phyloP scores from a whole-genome alignment of 2,797 vertebrate genomes.

The Spea hammondii region DNA sequence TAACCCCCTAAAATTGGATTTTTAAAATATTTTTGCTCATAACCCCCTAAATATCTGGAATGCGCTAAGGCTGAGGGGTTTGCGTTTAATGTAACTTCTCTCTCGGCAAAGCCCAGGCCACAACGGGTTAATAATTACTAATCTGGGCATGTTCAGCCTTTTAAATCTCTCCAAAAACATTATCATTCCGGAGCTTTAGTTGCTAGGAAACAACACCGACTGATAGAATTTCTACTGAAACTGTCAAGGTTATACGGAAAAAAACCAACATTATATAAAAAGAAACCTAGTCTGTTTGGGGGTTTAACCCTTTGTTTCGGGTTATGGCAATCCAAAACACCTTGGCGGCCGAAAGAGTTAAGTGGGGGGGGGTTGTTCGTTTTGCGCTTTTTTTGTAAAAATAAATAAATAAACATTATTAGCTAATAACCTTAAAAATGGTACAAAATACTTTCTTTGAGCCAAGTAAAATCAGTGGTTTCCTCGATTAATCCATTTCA shows the following conservation, averaged over 20 bases:
- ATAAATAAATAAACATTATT: too few relatives aligned
- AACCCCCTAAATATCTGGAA: too few relatives aligned
- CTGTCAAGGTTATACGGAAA: constrained; percentile 40
- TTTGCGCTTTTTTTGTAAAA: too few relatives aligned
- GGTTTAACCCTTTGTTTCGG: constrained; percentile 17
- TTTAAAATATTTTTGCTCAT: too few relatives aligned
- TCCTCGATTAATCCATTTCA: too few relatives aligned
- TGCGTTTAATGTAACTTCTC: too few relatives aligned
- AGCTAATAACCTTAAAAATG: too few relatives aligned
- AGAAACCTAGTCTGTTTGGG: not conserved
- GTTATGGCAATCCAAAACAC: not conserved
- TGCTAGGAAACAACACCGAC: constrained; percentile 41
- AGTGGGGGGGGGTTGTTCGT: not conserved
- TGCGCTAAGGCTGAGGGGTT: too few relatives aligned
- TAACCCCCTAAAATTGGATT: too few relatives aligned
- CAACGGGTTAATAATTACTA: constrained; percentile 32
- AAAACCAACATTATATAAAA: constrained; percentile 19
- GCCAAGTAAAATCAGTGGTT: too few relatives aligned
- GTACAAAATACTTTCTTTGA: too few relatives aligned
- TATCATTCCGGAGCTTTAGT: constrained; percentile 28
- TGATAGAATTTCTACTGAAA: constrained; percentile 39
- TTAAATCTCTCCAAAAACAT: constrained; percentile 30
- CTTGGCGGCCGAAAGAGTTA: not conserved
- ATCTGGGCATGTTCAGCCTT: constrained; percentile 11
- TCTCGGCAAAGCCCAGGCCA: not conserved